Percentiles rank a stretch among this genome's conserved stretches.
Conservation (phyloP, 2,888 invertebrate species). For the Aelia acuminata region DNA sequence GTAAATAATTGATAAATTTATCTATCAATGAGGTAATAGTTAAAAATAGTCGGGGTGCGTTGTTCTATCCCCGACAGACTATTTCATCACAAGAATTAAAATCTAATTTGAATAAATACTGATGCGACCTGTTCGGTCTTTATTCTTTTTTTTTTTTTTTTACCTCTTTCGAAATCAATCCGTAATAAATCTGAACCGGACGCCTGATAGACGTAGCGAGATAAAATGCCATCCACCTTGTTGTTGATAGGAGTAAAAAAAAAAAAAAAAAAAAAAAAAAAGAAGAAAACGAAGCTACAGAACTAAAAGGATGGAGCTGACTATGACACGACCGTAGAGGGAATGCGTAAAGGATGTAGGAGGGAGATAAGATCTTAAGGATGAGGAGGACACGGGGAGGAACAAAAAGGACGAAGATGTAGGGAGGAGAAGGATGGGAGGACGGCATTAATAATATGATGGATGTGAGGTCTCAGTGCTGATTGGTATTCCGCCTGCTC, state of each 20-base stretch:
- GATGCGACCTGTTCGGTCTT: neutral
- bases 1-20: no score
- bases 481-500: conserved; percentile 3
- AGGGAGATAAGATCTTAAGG: neutral
- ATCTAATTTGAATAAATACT: neutral
- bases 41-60: neutral
- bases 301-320: neutral
- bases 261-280: neutral
- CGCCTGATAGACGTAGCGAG: conserved; percentile 8
- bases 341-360: conserved; percentile 34
- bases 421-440: neutral
- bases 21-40: neutral
- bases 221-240: conserved; percentile 32
- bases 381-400: neutral
- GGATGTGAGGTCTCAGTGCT: neutral
- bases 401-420: neutral
- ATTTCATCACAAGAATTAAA: neutral
- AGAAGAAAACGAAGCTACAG: neutral
- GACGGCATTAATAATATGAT: conserved; percentile 23
- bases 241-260: neutral
- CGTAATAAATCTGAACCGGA: conserved; percentile 11
- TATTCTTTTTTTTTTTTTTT: neutral
- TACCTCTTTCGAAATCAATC: conserved; percentile 23
- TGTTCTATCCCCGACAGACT: neutral
- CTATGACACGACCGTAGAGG: conserved; percentile 37